phyloP scores from a whole-genome alignment of 2,888 invertebrate species.

The Alsophila aescularia region DNA sequence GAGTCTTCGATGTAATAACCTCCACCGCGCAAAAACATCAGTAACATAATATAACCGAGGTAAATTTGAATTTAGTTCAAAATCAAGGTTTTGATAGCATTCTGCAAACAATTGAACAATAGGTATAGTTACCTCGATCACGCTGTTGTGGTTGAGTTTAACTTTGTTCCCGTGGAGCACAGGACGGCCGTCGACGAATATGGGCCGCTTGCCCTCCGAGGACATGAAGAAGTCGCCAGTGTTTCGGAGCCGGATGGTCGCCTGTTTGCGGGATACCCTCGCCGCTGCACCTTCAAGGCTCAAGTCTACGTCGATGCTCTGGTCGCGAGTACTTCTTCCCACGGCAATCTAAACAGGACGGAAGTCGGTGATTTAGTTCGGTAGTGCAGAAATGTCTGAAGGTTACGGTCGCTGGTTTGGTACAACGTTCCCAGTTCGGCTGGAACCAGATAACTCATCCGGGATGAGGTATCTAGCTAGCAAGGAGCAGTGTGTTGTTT shows the following conservation, averaged over 20 bases:
- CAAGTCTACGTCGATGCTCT: constrained; percentile 96
- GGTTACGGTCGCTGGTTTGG: no score
- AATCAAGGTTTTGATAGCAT: constrained; percentile 1
- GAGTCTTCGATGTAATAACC: not conserved
- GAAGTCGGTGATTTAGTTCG: constrained; percentile 21
- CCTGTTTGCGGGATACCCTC: constrained; percentile 97
- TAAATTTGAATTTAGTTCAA: constrained; percentile 8
- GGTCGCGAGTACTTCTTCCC: constrained; percentile 94
- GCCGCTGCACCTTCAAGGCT: constrained; percentile 97
- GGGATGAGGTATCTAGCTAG: no score
- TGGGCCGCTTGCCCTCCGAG: constrained; percentile 97
- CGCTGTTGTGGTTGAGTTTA: constrained; percentile 95
- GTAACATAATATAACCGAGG: constrained; percentile 15
- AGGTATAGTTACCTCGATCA: constrained; percentile 90
- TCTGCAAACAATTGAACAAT: constrained; percentile 6
- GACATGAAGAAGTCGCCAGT: constrained; percentile 98
- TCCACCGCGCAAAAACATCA: constrained; percentile 1
- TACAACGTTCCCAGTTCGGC: no score
- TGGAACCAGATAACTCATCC: no score
- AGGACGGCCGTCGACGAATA: constrained; percentile 97
- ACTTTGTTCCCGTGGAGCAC: constrained; percentile 95
- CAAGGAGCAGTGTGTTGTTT: no score
- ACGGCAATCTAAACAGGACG: constrained; percentile 89
- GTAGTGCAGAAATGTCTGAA: not conserved
- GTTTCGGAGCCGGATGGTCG: constrained; percentile 94